Conservation (phyloP, 1,140 invertebrate species). For the Drosophila pallidifrons region DNA sequence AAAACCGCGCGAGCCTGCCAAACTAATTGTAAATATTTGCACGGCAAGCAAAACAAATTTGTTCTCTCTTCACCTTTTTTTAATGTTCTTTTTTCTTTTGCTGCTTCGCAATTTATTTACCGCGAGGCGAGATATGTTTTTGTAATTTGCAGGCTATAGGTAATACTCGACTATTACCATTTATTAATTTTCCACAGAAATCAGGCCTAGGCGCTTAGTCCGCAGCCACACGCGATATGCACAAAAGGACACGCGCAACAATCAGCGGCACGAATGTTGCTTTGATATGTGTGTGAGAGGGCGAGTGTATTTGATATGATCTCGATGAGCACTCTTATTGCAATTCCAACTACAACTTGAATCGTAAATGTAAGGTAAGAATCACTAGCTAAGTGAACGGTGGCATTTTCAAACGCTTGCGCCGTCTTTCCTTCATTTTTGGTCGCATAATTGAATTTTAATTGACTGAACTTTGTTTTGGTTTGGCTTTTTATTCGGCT, state of each 20-base stretch:
- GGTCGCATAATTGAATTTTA: constrained; percentile 79
- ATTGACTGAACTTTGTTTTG: constrained; percentile 59
- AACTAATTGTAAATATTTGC: constrained; percentile 62
- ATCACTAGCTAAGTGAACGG: constrained; percentile 44
- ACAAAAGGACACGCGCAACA: constrained; percentile 45
- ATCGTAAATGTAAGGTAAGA: background rate
- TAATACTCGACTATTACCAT: constrained; percentile 43
- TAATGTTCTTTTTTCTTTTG: constrained; percentile 4
- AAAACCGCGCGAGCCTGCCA: constrained; percentile 30
- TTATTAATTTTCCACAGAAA: constrained; percentile 53
- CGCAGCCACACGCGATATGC: constrained; percentile 47
- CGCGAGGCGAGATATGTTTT: constrained; percentile 12
- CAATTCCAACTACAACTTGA: constrained; percentile 1
- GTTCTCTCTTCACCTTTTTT: constrained; percentile 26
- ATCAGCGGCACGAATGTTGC: constrained; percentile 43
- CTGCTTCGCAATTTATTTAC: background rate
- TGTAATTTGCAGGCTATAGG: constrained; percentile 39
- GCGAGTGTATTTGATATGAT: constrained; percentile 40
- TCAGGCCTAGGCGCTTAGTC: constrained; percentile 37
- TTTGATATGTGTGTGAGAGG: constrained; percentile 36
- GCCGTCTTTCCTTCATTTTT: constrained; percentile 76
- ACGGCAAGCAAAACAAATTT: constrained; percentile 48
- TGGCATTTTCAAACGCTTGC: constrained; percentile 77
- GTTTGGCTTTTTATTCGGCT: background rate
- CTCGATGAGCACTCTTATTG: constrained; percentile 8